Evolutionary conservation across 2,113 vertebrate species (phyloP), one percentile per base, ranked within the genome.

Genomic region (Oceanodroma tethys): DNA sequence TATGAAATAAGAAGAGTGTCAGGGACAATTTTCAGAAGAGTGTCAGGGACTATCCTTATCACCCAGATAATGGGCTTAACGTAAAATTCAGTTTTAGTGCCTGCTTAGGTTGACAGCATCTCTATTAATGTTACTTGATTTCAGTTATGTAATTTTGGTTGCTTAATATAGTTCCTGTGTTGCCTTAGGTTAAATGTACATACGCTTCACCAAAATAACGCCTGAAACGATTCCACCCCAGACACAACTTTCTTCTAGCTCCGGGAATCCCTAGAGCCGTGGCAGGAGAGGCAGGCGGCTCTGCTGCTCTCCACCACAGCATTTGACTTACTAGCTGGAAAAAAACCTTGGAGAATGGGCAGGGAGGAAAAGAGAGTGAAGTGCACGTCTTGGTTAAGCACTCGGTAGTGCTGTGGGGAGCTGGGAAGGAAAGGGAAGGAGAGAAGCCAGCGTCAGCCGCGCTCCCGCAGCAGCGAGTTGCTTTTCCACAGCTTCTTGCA

Each of bases 81-180:
- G 30, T 52, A 19, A 73, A 74, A 53, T 32, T 55, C 27, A 14
- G 2, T 36, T 32, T 58, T 42, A 50, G 36, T 4, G 36, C 58
- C 79, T 55, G 52, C 42, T 67, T 55, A 67, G 63, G 22, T 45
- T 3, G 55, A 17, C 19, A 47, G 38, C 1, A 1, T 36, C 43
- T 63, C 86, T 36, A 0, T 84, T 36, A 65, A 66, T 21, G 47
- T 65, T 53, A 4, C 52, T 80, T 23, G 48, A 58, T 84, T 72
- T n/a, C 76, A n/a, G 76, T n/a, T 68, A 30, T 16, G 76, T 36
- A 20, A 80, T 87, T 96, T 50, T 48, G 70, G 73, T 95, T 94
- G 81, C 86, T 95, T 88, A 91, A 89, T 43, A 36, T 1, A 20
- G 48, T 52, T 79, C 34, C 36, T 38, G 36, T 0, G 1, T 87